Evolutionary conservation across 2,113 vertebrate species (phyloP).

Genomic region (Zosterops borbonicus): DNA sequence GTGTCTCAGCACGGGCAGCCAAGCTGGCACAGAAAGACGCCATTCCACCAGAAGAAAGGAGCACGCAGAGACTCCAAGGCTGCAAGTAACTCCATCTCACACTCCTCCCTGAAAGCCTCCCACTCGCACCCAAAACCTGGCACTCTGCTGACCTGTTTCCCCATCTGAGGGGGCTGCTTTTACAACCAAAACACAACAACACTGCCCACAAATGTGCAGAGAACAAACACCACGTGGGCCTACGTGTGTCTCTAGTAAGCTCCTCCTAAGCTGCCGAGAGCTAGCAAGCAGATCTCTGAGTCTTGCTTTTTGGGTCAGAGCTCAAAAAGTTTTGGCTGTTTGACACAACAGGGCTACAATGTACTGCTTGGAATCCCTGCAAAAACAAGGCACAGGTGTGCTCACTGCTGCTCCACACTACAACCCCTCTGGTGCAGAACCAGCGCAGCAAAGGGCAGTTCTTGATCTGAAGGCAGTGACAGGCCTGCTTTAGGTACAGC

Average conservation of each 20-base stretch:
- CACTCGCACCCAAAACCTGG: neutral
- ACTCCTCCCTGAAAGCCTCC: neutral
- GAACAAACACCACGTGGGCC: neutral
- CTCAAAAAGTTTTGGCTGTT: neutral
- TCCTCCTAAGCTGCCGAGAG: neutral
- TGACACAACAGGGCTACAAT: neutral
- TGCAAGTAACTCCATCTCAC: neutral
- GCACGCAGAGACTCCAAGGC: neutral
- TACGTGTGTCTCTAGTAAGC: neutral
- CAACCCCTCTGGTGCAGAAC: neutral
- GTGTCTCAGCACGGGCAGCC: neutral
- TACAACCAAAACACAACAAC: conserved; percentile 28
- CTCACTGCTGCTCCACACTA: neutral
- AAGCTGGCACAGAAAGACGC: neutral
- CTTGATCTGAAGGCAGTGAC: neutral
- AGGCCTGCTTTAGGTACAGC: neutral
- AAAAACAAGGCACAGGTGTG: neutral
- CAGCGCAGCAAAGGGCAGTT: rapidly evolving
- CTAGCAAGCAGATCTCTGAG: neutral
- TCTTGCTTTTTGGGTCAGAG: neutral
- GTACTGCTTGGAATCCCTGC: neutral
- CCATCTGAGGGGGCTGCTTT: neutral
- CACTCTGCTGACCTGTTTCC: neutral
- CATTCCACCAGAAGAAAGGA: neutral
- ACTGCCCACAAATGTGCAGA: conserved; percentile 4